Conservation (phyloP, 2,113 vertebrate genomes). For the Diglossa brunneiventris region DNA sequence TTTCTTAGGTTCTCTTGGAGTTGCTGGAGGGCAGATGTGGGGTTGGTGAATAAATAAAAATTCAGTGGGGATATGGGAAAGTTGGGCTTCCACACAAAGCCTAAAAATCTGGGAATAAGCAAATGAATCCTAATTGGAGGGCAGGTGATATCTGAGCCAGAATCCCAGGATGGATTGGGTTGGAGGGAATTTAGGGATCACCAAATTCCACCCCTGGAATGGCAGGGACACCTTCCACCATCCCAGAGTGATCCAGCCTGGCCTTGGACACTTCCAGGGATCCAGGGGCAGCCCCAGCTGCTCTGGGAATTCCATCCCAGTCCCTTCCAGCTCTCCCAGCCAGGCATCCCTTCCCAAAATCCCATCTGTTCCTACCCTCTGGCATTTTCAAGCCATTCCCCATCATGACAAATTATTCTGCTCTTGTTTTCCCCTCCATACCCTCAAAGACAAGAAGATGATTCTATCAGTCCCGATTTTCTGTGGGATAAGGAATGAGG, state of each 20-base stretch:
- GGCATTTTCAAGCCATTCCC: not conserved
- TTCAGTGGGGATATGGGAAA: not conserved
- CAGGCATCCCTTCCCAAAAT: not conserved
- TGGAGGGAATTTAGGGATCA: not conserved
- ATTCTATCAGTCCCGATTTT: not conserved
- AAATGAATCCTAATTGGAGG: not conserved
- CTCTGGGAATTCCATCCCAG: not conserved
- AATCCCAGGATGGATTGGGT: not conserved
- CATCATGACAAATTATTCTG: not conserved
- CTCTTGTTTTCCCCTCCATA: not conserved
- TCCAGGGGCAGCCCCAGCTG: not conserved
- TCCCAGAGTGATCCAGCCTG: fast-evolving
- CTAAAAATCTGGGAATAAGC: not conserved
- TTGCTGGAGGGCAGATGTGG: not conserved
- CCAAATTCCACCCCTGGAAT: fast-evolving
- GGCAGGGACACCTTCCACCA: not conserved
- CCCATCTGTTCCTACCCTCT: fast-evolving
- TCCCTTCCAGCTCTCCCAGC: not conserved
- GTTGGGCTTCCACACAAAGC: not conserved
- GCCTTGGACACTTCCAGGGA: not conserved
- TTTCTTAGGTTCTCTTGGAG: not conserved
- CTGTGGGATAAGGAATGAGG: not conserved
- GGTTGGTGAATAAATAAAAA: not conserved
- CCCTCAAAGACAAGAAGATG: not conserved
- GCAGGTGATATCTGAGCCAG: not conserved